Evolutionary conservation across 2,797 vertebrate genomes (phyloP).

Genomic region (Rhinogobio ventralis): DNA sequence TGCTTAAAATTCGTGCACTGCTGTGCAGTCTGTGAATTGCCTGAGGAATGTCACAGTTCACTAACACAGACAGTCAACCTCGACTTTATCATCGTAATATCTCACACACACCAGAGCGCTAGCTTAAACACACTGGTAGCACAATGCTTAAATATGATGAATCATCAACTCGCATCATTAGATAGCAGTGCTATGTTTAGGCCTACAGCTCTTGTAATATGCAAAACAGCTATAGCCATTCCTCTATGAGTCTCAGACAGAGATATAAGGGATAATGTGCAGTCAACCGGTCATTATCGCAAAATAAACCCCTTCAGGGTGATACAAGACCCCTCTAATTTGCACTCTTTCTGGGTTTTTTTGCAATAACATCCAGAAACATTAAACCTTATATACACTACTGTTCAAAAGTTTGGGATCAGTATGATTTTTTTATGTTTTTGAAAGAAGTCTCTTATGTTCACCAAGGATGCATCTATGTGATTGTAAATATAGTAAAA

Average conservation of each 20-base stretch:
- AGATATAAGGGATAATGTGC: slow-evolving; percentile 25
- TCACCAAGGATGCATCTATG: not conserved
- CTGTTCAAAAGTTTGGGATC: not conserved
- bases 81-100: slow-evolving; percentile 2
- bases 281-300: not conserved
- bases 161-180: slow-evolving; percentile 32
- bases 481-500: not conserved
- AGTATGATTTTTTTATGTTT: not conserved
- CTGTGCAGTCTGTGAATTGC: not conserved
- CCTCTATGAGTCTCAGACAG: slow-evolving; percentile 12
- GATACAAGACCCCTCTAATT: not conserved
- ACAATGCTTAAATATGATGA: slow-evolving; percentile 27
- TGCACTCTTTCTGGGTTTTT: not conserved
- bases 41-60: slow-evolving; percentile 27
- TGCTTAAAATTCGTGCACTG: not conserved
- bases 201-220: slow-evolving; percentile 26
- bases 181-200: slow-evolving; percentile 33
- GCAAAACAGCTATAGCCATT: slow-evolving; percentile 28
- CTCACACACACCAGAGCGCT: slow-evolving; percentile 9
- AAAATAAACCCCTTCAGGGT: not conserved
- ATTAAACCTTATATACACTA: not conserved
- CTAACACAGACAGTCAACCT: slow-evolving; percentile 4
- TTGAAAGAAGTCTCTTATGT: not conserved
- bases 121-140: slow-evolving; percentile 29
- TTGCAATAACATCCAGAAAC: not conserved